These are phyloP conservation scores for Andrena cerasifolii DNA, from an alignment of 1,140 invertebrate genomes.

Conservation along the genomic window DNA sequence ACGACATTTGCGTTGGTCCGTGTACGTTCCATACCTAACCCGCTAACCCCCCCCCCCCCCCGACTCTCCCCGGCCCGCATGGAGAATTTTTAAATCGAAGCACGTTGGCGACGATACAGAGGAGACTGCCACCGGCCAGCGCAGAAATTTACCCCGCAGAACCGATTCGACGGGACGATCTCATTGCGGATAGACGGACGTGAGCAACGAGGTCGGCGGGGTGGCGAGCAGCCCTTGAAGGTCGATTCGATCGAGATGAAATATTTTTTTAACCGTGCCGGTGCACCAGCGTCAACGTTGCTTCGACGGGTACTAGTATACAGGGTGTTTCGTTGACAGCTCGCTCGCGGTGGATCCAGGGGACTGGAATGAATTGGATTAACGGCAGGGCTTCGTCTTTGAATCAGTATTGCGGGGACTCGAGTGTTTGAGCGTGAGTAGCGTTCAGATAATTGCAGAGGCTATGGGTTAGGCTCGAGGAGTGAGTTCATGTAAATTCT, in stretches of 20 bases:
- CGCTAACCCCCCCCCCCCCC: too few relatives aligned
- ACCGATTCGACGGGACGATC: background rate
- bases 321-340: conserved; percentile 13
- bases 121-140: conserved; percentile 20
- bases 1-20: conserved; percentile 29
- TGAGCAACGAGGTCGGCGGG: background rate
- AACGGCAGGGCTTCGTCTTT: too few relatives aligned
- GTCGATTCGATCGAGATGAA: conserved; percentile 38
- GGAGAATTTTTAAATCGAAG: conserved; percentile 27
- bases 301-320: conserved; percentile 18
- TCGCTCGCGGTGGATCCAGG: too few relatives aligned
- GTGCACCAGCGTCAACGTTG: background rate
- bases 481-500: too few relatives aligned
- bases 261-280: conserved; percentile 38
- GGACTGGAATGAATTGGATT: too few relatives aligned
- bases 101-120: conserved; percentile 30
- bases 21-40: conserved; percentile 13
- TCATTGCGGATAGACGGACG: background rate
- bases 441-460: too few relatives aligned
- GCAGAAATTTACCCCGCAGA: conserved; percentile 28
- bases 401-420: too few relatives aligned
- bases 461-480: too few relatives aligned
- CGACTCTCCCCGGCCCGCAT: background rate
- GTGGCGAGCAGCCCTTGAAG: background rate
- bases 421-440: too few relatives aligned